phyloP scores from a whole-genome alignment of 2,888 invertebrate species.

The Clanis bilineata region DNA sequence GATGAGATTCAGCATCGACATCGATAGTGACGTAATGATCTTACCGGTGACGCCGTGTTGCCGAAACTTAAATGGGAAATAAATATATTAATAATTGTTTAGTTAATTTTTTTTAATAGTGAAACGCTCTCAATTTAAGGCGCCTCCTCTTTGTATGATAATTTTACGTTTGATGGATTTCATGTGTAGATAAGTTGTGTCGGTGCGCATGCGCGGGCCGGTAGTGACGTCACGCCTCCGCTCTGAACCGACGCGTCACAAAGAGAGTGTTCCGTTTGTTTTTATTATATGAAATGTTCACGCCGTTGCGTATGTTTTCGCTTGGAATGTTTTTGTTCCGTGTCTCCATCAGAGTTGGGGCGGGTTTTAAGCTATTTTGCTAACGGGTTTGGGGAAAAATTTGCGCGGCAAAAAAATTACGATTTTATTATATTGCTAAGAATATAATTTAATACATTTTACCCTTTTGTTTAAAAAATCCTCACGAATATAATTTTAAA shows the following conservation, averaged over 20 bases:
- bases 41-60: slow-evolving; percentile 4
- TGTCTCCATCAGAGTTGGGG: background rate
- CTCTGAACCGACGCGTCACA: background rate
- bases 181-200: slow-evolving; percentile 28
- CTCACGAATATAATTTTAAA: background rate
- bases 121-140: slow-evolving; percentile 35
- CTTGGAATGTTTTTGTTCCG: background rate
- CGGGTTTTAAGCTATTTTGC: background rate
- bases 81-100: slow-evolving; percentile 15
- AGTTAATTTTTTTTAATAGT: slow-evolving; percentile 22
- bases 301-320: background rate
- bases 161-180: slow-evolving; percentile 39
- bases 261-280: background rate
- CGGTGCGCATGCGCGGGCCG: slow-evolving; percentile 6
- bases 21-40: slow-evolving; percentile 16
- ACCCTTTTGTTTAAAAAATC: no score
- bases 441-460: no score
- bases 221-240: background rate
- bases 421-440: no score
- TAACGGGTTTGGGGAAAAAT: background rate
- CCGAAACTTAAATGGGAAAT: background rate
- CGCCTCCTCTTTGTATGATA: slow-evolving; percentile 43
- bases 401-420: no score
- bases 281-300: background rate
- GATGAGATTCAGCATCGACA: slow-evolving; percentile 19